phyloP scores from a whole-genome alignment of 2,888 invertebrate species.

The Drosophila conformis region DNA sequence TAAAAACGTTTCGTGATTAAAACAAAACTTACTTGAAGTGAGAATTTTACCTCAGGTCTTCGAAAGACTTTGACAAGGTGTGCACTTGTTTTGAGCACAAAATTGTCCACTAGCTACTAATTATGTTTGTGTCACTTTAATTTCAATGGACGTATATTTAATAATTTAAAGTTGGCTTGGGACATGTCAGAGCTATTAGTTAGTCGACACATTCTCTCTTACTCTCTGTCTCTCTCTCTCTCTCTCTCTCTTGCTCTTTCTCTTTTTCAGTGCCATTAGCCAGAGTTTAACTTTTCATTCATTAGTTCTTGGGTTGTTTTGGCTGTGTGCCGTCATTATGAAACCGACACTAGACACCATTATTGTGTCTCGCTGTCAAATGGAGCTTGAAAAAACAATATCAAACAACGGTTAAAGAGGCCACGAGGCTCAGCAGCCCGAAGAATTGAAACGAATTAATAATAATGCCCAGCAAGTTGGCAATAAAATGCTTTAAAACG shows the following conservation, averaged over 20 bases:
- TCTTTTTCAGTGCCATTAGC: neutral
- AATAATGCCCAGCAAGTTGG: constrained; percentile 48
- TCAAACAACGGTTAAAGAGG: constrained; percentile 34
- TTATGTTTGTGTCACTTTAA: neutral
- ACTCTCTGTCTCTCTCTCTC: neutral
- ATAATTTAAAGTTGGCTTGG: constrained; percentile 1
- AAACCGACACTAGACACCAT: constrained; percentile 57
- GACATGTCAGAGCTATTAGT: neutral
- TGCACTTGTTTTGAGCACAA: neutral
- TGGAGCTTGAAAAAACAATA: constrained; percentile 64
- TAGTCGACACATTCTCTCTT: too few species aligned
- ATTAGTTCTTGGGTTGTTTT: constrained; percentile 14
- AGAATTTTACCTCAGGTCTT: neutral
- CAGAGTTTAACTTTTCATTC: constrained; percentile 36
- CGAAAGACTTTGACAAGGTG: neutral
- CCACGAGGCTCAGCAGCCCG: constrained; percentile 19
- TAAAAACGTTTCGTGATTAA: neutral
- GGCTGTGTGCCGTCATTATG: constrained; percentile 49
- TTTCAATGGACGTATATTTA: neutral
- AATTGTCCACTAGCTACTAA: neutral
- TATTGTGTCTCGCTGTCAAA: constrained; percentile 64
- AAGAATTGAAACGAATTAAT: constrained; percentile 70
- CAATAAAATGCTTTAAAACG: constrained; percentile 68
- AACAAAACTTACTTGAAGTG: neutral
- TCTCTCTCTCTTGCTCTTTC: neutral